These are phyloP conservation scores for Laodelphax striatellus DNA, from an alignment of 1,140 invertebrate species.

Conservation along the genomic window DNA sequence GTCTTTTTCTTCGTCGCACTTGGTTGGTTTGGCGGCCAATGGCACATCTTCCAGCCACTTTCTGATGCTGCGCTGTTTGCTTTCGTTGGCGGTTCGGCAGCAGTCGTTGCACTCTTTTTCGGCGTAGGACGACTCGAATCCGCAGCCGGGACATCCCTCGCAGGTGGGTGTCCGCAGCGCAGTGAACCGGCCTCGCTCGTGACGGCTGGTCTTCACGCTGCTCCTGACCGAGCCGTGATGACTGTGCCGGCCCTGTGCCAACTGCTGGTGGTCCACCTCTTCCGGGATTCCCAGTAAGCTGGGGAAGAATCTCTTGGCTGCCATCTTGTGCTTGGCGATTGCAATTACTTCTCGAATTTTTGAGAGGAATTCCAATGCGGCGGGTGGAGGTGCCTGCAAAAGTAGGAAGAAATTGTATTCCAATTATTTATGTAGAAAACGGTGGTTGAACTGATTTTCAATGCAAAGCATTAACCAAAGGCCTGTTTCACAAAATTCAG, in stretches of 20 bases:
- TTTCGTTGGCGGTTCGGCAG: slow-evolving; percentile 40
- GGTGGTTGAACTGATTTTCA: too few relatives aligned
- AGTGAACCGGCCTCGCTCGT: slow-evolving; percentile 36
- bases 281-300: slow-evolving; percentile 69
- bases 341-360: slow-evolving; percentile 81
- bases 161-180: slow-evolving; percentile 31
- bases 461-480: too few relatives aligned
- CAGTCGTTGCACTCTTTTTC: slow-evolving; percentile 36
- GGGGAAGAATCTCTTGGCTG: slow-evolving; percentile 63
- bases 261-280: slow-evolving; percentile 36
- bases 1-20: neutral
- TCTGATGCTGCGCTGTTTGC: slow-evolving; percentile 54
- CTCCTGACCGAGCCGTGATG: slow-evolving; percentile 5
- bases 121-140: slow-evolving; percentile 6
- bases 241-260: slow-evolving; percentile 22
- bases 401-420: slow-evolving; percentile 3
- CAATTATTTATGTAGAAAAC: too few relatives aligned
- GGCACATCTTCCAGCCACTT: slow-evolving; percentile 65
- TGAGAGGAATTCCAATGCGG: slow-evolving; percentile 70
- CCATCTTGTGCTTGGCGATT: slow-evolving; percentile 77
- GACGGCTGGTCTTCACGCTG: slow-evolving; percentile 37
- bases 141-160: slow-evolving; percentile 52
- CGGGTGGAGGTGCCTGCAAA: slow-evolving; percentile 67
- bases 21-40: slow-evolving; percentile 27
- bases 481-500: too few relatives aligned